A percentile compares a stretch with the other conserved stretches of the same genome.
These are phyloP conservation scores for Anarrhichthys ocellatus DNA, from an alignment of 2,113 vertebrate species.

Conservation along the genomic window DNA sequence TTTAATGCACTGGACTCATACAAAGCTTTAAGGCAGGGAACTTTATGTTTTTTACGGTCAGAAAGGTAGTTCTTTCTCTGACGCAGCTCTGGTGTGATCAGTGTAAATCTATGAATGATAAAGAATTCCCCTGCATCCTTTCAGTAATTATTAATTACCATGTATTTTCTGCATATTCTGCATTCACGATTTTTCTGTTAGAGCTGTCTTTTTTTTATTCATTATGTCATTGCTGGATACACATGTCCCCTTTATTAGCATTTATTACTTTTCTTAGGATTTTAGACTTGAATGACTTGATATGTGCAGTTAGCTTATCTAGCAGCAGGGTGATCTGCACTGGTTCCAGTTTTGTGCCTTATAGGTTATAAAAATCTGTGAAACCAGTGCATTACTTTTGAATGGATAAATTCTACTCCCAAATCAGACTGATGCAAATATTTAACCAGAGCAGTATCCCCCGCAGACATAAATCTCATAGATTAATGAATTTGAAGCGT, in stretches of 20 bases:
- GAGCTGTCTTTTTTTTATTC: neutral
- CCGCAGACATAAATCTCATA: conserved; percentile 41
- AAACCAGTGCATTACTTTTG: neutral
- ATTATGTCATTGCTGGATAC: neutral
- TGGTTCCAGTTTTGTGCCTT: neutral
- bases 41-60: neutral
- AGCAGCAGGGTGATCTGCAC: neutral
- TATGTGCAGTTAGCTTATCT: neutral
- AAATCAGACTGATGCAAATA: conserved; percentile 44
- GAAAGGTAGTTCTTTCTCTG: neutral
- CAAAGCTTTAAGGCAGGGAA: neutral
- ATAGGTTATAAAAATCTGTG: neutral
- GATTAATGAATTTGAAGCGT: conserved; percentile 47
- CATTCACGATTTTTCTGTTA: neutral
- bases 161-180: neutral
- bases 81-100: conserved; percentile 2
- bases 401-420: conserved; percentile 28
- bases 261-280: neutral
- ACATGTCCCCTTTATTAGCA: neutral
- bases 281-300: neutral
- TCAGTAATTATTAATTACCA: neutral
- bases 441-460: conserved; percentile 44
- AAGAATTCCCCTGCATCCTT: neutral
- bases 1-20: neutral
- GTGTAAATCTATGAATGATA: neutral